Conservation (phyloP, 2,113 vertebrate genomes). For the Machaerirhynchus nigripectus region DNA sequence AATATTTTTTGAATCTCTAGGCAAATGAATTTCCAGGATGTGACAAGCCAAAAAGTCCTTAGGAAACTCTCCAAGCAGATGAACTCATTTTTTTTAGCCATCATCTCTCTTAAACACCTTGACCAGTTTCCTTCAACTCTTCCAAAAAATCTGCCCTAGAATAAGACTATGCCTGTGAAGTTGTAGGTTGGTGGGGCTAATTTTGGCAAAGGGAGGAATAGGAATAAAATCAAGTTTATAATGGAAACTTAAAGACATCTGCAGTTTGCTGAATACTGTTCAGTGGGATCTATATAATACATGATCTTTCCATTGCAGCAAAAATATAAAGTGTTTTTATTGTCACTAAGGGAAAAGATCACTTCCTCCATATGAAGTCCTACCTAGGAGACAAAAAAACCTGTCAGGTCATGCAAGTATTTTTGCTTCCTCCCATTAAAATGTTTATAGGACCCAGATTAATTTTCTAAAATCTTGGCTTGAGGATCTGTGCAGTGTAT, state of each 20-base stretch:
- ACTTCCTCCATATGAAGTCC: neutral
- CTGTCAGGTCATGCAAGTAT: neutral
- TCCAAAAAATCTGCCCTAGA: conserved; percentile 43
- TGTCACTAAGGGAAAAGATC: neutral
- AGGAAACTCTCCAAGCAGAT: conserved; percentile 46
- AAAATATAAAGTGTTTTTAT: conserved; percentile 18
- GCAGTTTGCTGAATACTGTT: neutral
- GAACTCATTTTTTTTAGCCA: conserved; percentile 40
- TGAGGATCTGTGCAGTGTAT: neutral
- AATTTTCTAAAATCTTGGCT: neutral
- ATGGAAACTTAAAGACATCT: conserved; percentile 32
- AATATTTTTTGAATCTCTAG: conserved; percentile 1
- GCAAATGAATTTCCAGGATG: conserved; percentile 43
- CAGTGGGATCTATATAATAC: neutral
- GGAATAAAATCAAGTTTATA: conserved; percentile 11
- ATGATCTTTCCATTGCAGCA: conserved; percentile 7
- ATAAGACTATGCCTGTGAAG: conserved; percentile 38
- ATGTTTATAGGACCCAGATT: conserved; percentile 13
- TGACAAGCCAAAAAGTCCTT: conserved; percentile 32
- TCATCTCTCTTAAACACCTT: conserved; percentile 54
- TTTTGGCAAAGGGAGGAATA: conserved; percentile 20
- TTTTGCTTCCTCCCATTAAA: conserved; percentile 25
- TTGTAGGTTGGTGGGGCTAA: conserved; percentile 17
- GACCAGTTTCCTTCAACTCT: conserved; percentile 48
- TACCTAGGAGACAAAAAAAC: neutral